Evolutionary conservation across 2,797 vertebrate species (phyloP), one percentile per base, ranked within the genome.

Genomic region (Austrolebias charrua): DNA sequence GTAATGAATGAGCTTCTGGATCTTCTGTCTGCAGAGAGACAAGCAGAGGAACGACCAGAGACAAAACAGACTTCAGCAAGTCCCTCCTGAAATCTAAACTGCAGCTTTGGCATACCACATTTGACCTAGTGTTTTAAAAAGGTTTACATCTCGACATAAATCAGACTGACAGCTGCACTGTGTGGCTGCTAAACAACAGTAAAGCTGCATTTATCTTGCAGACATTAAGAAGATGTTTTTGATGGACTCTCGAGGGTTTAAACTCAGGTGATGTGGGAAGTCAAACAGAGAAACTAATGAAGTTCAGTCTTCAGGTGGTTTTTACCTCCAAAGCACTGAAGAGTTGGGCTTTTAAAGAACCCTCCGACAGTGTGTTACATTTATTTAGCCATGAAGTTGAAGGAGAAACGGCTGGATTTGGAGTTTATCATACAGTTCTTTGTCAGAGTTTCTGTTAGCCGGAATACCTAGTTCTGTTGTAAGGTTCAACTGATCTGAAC

Each of bases 21-120:
- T 19, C 10, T 47, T 19, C 9, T 19, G 9, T 42, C 43, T 13
- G 33, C 4, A 53, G 43, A 65, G 49, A 24, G 10, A 18, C 15
- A 28, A 47, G 16, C 24, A 58, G 61, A 47, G 13, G 52, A 1
- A 10, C 49, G 18, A 58, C 19, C 29, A 53, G 86, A 88, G 50
- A 78, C 50, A 79, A 83, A 85, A 61, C 89, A 89, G 86, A 86
- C 78, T 60, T 61, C 52, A 64, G 1, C 1, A 55, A 62, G 35
- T 71, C 47, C 73, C 44, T 64, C 35, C 61, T 72, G 59, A 75
- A 88, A 85, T 80, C 66, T 71, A 87, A 89, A 89, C 85, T 86
- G 6, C 67, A 40, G 60, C 52, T 64, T 50, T 66, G 67, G 68
- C 66, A 70, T 35, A 42, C n/a, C 13, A 16, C 51, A 38, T 61